Conservation (phyloP, 2,888 invertebrate species). For the Gonocerus acuteangulatus region DNA sequence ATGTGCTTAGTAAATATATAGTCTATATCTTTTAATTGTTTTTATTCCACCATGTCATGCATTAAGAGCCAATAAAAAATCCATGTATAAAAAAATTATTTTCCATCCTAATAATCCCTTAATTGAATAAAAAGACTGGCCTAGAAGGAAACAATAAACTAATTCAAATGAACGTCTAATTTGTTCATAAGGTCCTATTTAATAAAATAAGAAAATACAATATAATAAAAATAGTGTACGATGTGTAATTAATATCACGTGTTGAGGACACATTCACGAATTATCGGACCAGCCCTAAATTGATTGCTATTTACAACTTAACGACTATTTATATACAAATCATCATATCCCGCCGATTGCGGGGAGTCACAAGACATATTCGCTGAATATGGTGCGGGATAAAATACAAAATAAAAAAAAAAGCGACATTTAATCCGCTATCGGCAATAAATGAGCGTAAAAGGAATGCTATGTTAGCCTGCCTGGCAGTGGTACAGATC, state of each 20-base stretch:
- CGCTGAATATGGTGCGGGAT: too few species aligned
- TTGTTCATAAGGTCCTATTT: neutral
- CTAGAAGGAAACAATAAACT: neutral
- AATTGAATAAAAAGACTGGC: conserved; percentile 5
- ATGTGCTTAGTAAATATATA: conserved; percentile 27
- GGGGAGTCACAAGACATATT: too few species aligned
- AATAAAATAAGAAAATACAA: conserved; percentile 1
- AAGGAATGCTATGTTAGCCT: conserved; percentile 25
- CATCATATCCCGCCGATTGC: too few species aligned
- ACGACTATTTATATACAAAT: conserved; percentile 1
- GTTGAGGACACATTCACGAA: conserved; percentile 16
- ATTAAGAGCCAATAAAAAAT: conserved; percentile 14
- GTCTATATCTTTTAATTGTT: conserved; percentile 21
- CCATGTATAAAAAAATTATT: conserved; percentile 21
- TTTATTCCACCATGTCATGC: conserved; percentile 5
- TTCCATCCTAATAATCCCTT: conserved; percentile 14
- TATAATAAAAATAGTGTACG: conserved; percentile 13
- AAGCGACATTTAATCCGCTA: neutral
- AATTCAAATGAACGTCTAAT: neutral
- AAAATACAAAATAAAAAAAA: neutral
- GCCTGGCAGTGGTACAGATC: conserved; percentile 24
- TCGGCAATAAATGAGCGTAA: conserved; percentile 3
- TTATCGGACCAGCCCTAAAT: conserved; percentile 12
- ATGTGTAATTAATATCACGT: conserved; percentile 22
- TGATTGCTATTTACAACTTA: conserved; percentile 15